Evolutionary conservation across 2,888 invertebrate species (phyloP).

Genomic region (Xanthorhoe spadicearia): DNA sequence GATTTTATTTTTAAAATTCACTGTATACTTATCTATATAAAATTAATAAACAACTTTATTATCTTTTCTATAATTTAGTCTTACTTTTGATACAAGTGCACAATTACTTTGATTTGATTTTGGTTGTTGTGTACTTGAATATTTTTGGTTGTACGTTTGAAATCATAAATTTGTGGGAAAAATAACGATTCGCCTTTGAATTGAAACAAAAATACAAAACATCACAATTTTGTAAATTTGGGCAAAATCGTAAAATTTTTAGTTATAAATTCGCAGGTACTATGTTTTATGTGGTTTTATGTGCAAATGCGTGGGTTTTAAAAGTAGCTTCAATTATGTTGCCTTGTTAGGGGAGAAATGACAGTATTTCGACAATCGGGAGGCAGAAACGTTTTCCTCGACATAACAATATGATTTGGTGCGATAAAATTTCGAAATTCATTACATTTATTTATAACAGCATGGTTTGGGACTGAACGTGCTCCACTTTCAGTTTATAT

Average conservation of each 20-base stretch:
- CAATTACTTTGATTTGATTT: too few species aligned
- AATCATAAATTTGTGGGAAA: not conserved
- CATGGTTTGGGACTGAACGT: too few species aligned
- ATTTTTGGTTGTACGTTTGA: too few species aligned
- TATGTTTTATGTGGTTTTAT: conserved; percentile 25
- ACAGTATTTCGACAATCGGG: not conserved
- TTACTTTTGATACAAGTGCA: too few species aligned
- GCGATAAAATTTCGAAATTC: not conserved
- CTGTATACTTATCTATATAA: not conserved
- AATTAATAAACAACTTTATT: not conserved
- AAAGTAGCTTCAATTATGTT: conserved; percentile 1
- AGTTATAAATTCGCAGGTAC: conserved; percentile 51
- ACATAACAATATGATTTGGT: not conserved
- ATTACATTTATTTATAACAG: not conserved
- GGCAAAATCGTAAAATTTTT: conserved; percentile 61
- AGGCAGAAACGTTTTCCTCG: not conserved
- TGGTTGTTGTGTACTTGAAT: too few species aligned
- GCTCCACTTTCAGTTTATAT: too few species aligned
- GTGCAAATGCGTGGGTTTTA: conserved; percentile 10
- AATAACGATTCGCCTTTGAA: conserved; percentile 9
- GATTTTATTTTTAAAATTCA: not conserved
- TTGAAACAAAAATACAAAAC: conserved; percentile 47
- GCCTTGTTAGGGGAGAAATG: conserved; percentile 23
- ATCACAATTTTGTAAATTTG: conserved; percentile 50
- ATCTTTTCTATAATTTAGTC: too few species aligned